phyloP scores from a whole-genome alignment of 2,113 vertebrate genomes.

The Lethenteron camtschaticum region DNA sequence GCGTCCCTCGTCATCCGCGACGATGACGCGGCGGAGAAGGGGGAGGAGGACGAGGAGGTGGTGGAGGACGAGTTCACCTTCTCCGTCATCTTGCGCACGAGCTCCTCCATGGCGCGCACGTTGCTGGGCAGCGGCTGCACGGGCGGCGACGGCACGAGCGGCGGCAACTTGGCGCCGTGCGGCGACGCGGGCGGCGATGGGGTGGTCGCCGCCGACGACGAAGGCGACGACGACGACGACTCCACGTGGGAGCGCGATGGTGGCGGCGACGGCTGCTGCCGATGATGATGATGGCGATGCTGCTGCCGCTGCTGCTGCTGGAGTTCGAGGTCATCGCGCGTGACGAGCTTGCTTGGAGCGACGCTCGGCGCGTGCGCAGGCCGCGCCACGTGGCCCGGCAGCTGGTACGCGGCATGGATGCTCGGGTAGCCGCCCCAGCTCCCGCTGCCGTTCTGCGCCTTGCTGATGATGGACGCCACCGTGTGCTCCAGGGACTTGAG shows the following conservation, averaged over 20 bases:
- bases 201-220: background rate
- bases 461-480: slow-evolving; percentile 90
- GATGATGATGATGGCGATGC: no score
- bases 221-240: background rate
- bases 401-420: slow-evolving; percentile 92
- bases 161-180: slow-evolving; percentile 37
- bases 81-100: slow-evolving; percentile 90
- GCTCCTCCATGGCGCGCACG: slow-evolving; percentile 90
- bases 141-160: slow-evolving; percentile 49
- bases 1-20: no score
- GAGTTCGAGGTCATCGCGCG: no score
- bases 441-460: slow-evolving; percentile 89
- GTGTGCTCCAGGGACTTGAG: slow-evolving; percentile 95
- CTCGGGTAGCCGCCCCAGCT: slow-evolving; percentile 97
- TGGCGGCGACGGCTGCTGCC: background rate
- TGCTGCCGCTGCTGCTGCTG: no score
- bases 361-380: background rate
- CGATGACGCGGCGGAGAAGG: no score
- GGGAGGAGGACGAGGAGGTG: no score
- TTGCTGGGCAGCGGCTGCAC: slow-evolving; percentile 81
- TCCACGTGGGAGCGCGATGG: background rate
- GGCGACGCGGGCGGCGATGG: background rate
- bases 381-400: slow-evolving; percentile 26
- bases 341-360: no score
- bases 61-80: slow-evolving; percentile 28